Conservation (phyloP, 2,113 vertebrate genomes). For the Vimba vimba region DNA sequence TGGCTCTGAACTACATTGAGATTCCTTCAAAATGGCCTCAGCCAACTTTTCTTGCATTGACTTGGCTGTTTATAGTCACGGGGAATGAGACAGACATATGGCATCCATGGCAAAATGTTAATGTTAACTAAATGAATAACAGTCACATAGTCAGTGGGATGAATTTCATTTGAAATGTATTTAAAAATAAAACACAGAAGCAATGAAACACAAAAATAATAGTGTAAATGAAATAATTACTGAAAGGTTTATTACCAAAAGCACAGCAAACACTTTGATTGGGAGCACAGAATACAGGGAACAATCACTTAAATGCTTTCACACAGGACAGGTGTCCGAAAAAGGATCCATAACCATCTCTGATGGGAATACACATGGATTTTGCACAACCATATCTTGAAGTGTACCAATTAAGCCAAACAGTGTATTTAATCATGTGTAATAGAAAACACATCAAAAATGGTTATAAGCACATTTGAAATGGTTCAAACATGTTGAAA, state of each 20-base stretch:
- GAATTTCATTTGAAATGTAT: neutral
- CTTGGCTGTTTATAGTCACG: slow-evolving; percentile 71
- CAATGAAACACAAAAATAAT: slow-evolving; percentile 2
- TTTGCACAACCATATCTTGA: neutral
- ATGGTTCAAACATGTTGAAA: neutral
- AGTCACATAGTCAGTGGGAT: neutral
- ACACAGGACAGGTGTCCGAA: neutral
- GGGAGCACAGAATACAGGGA: neutral
- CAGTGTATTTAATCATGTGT: neutral
- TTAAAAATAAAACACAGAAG: neutral
- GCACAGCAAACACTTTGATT: slow-evolving; percentile 6
- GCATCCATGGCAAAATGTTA: slow-evolving; percentile 39
- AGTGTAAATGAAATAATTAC: neutral
- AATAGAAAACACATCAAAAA: neutral
- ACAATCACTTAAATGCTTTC: neutral
- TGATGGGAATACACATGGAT: slow-evolving; percentile 11
- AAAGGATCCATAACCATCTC: neutral
- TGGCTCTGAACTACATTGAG: slow-evolving; percentile 67
- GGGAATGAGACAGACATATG: slow-evolving; percentile 56
- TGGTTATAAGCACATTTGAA: neutral
- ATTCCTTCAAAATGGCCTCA: slow-evolving; percentile 67
- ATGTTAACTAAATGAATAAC: neutral
- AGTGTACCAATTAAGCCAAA: slow-evolving; percentile 5
- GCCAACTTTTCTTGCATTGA: slow-evolving; percentile 81
- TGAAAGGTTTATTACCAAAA: slow-evolving; percentile 10